phyloP scores from a whole-genome alignment of 2,113 vertebrate genomes.

The Phrynosoma platyrhinos region DNA sequence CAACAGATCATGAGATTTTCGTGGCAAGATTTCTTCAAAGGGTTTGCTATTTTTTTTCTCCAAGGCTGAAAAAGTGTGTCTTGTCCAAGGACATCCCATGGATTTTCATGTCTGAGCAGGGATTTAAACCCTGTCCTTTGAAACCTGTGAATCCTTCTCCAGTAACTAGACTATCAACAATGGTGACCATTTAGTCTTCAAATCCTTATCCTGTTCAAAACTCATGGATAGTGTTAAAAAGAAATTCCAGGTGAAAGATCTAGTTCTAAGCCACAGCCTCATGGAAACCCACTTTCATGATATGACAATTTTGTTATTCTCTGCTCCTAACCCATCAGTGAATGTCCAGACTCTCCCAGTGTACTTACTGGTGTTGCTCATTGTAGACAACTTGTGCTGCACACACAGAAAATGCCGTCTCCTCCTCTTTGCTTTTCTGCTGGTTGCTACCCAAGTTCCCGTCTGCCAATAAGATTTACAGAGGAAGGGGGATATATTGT shows the following conservation, averaged over 20 bases:
- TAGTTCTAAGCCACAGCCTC: neutral
- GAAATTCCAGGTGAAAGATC: neutral
- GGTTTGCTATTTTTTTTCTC: too few relatives aligned
- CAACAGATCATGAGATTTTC: too few relatives aligned
- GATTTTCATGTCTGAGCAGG: too few relatives aligned
- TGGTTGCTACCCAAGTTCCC: slow-evolving; percentile 10
- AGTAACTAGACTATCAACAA: neutral
- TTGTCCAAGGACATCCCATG: too few relatives aligned
- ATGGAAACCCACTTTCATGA: neutral
- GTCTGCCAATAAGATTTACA: slow-evolving; percentile 3
- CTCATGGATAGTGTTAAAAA: neutral
- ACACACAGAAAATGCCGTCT: neutral
- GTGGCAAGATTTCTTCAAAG: too few relatives aligned
- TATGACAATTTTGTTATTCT: neutral
- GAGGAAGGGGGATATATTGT: neutral
- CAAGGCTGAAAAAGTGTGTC: too few relatives aligned
- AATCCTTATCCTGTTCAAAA: neutral
- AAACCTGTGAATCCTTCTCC: neutral
- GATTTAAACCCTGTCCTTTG: too few relatives aligned
- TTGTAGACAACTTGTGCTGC: neutral
- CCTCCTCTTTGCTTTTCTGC: neutral
- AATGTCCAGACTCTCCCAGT: neutral
- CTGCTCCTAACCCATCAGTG: slow-evolving; percentile 12
- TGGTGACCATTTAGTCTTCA: neutral
- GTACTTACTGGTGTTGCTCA: neutral